Percentiles rank a stretch among this genome's conserved stretches.
Evolutionary conservation across 2,888 invertebrate genomes (phyloP).

Genomic region (Hymenopus coronatus): DNA sequence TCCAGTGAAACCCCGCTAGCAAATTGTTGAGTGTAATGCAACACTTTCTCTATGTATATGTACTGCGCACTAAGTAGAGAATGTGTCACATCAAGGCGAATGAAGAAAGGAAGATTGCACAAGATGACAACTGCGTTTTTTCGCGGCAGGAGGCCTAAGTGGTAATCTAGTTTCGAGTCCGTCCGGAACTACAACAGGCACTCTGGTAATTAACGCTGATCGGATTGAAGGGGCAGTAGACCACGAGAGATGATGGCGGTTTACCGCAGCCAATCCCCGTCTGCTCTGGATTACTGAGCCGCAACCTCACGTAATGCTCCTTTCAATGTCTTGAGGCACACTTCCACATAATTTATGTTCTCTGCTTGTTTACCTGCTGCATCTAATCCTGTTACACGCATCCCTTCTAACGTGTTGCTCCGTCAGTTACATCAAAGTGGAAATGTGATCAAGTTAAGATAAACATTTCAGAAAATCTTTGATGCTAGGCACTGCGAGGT

Average conservation of each 20-base stretch:
- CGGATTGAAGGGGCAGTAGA: background rate
- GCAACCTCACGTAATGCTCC: background rate
- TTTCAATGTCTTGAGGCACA: background rate
- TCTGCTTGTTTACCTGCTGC: background rate
- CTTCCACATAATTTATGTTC: background rate
- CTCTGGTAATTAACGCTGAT: background rate
- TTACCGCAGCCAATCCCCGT: background rate
- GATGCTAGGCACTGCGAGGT: no score
- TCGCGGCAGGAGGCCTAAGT: no score
- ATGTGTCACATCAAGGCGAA: no score
- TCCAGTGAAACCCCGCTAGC: no score
- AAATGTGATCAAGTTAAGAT: background rate
- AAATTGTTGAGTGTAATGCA: no score
- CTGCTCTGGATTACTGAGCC: background rate
- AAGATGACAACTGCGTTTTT: no score
- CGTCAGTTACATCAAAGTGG: background rate
- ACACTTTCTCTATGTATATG: no score
- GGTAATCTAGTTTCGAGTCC: no score
- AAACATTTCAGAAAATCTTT: no score
- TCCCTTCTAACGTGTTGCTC: background rate
- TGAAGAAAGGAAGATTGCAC: no score
- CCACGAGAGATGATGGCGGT: background rate
- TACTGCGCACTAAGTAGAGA: no score
- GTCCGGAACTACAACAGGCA: background rate
- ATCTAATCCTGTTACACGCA: background rate